A percentile compares a stretch with the other conserved stretches of the same genome.
phyloP scores from a whole-genome alignment of 2,888 invertebrate genomes.

The Xestoiulus laeticollis region DNA sequence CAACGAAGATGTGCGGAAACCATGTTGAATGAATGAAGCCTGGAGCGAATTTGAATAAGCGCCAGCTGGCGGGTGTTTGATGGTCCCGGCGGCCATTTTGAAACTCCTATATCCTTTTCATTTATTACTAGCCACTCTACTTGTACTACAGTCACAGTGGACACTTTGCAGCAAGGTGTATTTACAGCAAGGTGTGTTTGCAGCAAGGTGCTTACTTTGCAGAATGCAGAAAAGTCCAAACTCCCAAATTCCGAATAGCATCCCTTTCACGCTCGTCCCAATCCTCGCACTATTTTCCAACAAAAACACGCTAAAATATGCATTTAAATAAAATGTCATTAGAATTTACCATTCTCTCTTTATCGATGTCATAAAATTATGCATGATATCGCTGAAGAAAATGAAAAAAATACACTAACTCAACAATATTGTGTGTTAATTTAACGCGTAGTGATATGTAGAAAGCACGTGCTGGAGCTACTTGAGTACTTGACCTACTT shows the following conservation, averaged over 20 bases:
- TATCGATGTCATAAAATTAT: too few species aligned
- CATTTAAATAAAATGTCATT: too few species aligned
- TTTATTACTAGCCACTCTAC: too few species aligned
- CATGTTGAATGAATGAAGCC: slow-evolving; percentile 10
- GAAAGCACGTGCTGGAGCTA: not conserved
- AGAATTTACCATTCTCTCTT: too few species aligned
- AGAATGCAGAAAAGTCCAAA: too few species aligned
- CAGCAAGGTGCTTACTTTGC: too few species aligned
- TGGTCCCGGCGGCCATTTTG: not conserved
- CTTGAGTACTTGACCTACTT: not conserved
- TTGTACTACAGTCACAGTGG: too few species aligned
- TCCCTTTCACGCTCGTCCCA: not conserved
- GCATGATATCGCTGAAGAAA: not conserved
- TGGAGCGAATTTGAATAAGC: not conserved
- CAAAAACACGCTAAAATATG: too few species aligned
- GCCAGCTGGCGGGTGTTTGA: not conserved
- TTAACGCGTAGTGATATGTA: not conserved
- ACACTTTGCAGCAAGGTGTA: too few species aligned
- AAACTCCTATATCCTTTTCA: too few species aligned
- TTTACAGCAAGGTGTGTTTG: too few species aligned
- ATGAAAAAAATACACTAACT: not conserved
- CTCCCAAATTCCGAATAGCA: not conserved
- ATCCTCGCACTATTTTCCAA: not conserved
- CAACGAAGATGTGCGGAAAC: not conserved
- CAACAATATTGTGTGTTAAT: not conserved